Evolutionary conservation across 2,113 vertebrate genomes (phyloP), one percentile per base, ranked within the genome.

Genomic region (Lutjanus erythropterus): DNA sequence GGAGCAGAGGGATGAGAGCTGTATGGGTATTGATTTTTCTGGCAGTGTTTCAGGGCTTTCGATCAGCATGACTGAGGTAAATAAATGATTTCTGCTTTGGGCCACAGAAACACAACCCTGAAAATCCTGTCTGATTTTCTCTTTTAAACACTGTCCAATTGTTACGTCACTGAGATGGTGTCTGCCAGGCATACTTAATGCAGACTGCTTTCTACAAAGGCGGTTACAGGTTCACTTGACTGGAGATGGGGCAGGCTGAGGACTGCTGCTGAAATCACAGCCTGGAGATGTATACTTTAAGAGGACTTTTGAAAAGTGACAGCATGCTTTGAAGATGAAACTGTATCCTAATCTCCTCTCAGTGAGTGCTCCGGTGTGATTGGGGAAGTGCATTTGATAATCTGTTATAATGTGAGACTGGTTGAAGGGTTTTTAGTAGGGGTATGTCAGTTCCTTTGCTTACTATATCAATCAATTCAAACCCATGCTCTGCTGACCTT

Each of bases 11-110:
- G 64, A 66, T 56, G 31, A 37, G 29, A 33, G 39, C 41, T 62
- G 77, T 71, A 76, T 64, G 29, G 56, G 11, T 56, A 77, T 80
- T 83, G 84, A 84, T 89, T 89, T 80, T 4, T 78, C 27, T 77
- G 59, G 78, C 41, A 61, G 73, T 29, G 72, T 70, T 87, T 55
- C 56, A 56, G 64, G 27, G 25, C 9, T 78, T 86, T 73, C n/a
- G 47, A 81, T 83, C 69, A 83, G 78, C 46, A 44, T 78, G 87
- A 83, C 71, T 47, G 69, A 58, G 55, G 65, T 59, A 80, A 78
- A 81, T 84, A 78, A 88, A 80, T 50, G 19, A 79, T 69, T 84
- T 81, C 56, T 73, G 61, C 74, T 70, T 58, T 7, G 3, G 59
- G 71, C 67, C 73, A 81, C 61, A 80, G 27, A 73, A 69, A 74